Conservation (phyloP, 2,888 invertebrate genomes). For the Drosophila hawaiiensis region DNA sequence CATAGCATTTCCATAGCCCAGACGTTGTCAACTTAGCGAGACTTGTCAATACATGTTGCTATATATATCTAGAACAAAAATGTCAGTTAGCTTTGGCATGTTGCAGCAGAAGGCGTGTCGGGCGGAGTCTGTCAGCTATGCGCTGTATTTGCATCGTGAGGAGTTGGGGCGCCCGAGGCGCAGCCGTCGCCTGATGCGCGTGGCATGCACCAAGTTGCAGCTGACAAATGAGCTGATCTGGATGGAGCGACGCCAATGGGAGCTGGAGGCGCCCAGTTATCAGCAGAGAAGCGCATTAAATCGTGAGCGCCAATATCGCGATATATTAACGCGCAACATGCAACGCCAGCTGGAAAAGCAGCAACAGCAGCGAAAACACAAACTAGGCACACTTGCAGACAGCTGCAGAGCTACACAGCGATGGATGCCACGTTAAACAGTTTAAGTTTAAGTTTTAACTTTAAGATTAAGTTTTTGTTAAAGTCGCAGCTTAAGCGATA, state of each 20-base stretch:
- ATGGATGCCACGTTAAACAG: conserved; percentile 24
- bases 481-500: conserved; percentile 27
- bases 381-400: conserved; percentile 1
- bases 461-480: conserved; percentile 21
- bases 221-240: conserved; percentile 73
- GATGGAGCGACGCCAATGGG: conserved; percentile 54
- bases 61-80: conserved; percentile 9
- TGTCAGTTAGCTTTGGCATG: conserved; percentile 21
- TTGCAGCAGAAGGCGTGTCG: neutral
- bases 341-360: conserved; percentile 47
- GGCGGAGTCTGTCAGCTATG: conserved; percentile 55
- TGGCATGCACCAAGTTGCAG: conserved; percentile 66
- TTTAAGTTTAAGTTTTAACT: conserved; percentile 14
- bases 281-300: conserved; percentile 50
- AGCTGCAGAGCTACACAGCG: neutral
- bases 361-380: conserved; percentile 16
- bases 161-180: conserved; percentile 62
- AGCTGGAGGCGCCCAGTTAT: conserved; percentile 36
- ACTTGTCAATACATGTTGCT: neutral
- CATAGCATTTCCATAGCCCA: neutral
- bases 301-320: conserved; percentile 63
- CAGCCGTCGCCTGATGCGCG: conserved; percentile 50
- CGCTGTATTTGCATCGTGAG: conserved; percentile 64
- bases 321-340: conserved; percentile 55
- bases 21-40: neutral